Evolutionary conservation across 2,888 invertebrate species (phyloP).

Genomic region (Cacoxenus indagator): DNA sequence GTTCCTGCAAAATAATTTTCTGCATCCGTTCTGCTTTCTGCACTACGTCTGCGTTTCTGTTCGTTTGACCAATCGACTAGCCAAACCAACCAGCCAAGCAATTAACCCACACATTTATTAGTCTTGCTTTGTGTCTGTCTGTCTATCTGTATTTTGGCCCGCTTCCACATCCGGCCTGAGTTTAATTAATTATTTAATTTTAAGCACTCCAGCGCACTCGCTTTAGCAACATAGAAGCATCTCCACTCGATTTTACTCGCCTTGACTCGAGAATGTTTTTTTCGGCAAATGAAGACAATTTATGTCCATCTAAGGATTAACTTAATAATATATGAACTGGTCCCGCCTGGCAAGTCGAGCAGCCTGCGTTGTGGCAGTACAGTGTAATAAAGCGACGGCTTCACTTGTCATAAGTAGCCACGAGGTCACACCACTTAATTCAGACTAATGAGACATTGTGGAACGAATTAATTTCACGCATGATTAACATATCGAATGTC

Average conservation of each 20-base stretch:
- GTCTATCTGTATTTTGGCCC: slow-evolving; percentile 6
- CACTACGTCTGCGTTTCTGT: too few relatives aligned
- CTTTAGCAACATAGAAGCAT: slow-evolving; percentile 45
- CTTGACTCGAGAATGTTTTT: too few relatives aligned
- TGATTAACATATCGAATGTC: slow-evolving; percentile 66
- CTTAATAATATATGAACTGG: slow-evolving; percentile 65
- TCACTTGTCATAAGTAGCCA: slow-evolving; percentile 28
- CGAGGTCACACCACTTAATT: slow-evolving; percentile 59
- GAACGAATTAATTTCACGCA: slow-evolving; percentile 67
- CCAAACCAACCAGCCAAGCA: too few relatives aligned
- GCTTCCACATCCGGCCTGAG: slow-evolving; percentile 38
- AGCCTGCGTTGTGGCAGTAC: slow-evolving; percentile 31
- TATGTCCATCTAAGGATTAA: slow-evolving; percentile 52
- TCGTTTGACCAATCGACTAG: too few relatives aligned
- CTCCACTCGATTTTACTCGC: neutral
- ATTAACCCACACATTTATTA: neutral
- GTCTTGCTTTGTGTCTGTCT: slow-evolving; percentile 17
- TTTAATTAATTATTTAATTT: slow-evolving; percentile 63
- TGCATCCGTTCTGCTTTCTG: too few relatives aligned
- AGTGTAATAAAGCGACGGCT: neutral
- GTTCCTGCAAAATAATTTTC: too few relatives aligned
- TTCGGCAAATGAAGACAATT: slow-evolving; percentile 45
- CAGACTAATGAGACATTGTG: slow-evolving; percentile 66
- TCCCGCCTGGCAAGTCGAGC: too few relatives aligned
- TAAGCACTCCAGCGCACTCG: slow-evolving; percentile 58